Evolutionary conservation across 1,140 invertebrate genomes (phyloP), one percentile per base, ranked within the genome.

Genomic region (Drosophila teissieri): DNA sequence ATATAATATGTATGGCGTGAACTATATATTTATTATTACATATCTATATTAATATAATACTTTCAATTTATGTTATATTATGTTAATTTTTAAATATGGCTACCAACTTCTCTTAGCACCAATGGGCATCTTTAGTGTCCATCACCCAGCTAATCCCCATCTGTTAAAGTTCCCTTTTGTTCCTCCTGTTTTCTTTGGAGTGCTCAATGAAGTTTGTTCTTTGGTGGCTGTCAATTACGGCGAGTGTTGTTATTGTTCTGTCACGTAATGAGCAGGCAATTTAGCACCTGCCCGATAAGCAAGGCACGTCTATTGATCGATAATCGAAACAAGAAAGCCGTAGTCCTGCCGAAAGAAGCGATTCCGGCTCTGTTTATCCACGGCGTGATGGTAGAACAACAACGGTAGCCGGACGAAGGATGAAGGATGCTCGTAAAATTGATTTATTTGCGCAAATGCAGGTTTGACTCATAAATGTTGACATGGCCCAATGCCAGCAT

Each of bases 261-360:
- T 80, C 80, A 83, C 80, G 80, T 83, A 86, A 86, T 86, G 84
- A 86, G 81, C 62, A 58, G 68, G 75, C 83, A 88, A 70, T 86
- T 86, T 86, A 79, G 79, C 83, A 86, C 83, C 83, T 86, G 83
- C 79, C 68, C 60, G 45, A 63, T 49, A 61, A 46, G 61, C 45
- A 45, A 57, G 61, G 73, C 73, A 75, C 73, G 73, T 75, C 73
- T 75, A 75, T 57, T 75, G 67, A 73, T 75, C 72, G 72, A 75
- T 73, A 49, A 31, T 56, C 70, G 46, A 69, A 51, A 52, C 52
- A 15, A 11, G 11, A 7, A 27, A 39, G 31, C 44, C 36, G 1
- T 10, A 24, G 22, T 19, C 56, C n/a, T 8, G 8, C 3, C 4
- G 8, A 40, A 19, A 22, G 24, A 17, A 48, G 3, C 11, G 31